Base-by-base conservation (phyloP, 2,888 invertebrate genomes). In the Agrochola lota region DNA sequence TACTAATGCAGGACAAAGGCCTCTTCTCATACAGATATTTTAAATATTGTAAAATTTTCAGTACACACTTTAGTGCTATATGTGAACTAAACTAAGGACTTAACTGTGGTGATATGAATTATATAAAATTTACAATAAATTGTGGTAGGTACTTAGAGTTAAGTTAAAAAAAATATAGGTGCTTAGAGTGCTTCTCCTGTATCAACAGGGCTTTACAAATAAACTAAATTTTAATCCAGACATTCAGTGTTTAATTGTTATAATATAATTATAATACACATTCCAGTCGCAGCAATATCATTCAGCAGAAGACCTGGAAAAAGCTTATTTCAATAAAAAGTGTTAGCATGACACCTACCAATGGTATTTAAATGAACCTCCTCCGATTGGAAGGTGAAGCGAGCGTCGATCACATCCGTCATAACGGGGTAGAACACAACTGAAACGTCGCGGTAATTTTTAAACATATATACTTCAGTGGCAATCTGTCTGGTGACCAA, bases 331-430 rank as follows among this genome's bases (percentile, higher is more conserved):
- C 64, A 62, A 64, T 72, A 60, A 80, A 78, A 75, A 82, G 76
- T 80, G 84, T 83, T 82, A 85, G 85, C 87, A 78, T 70, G 73
- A 67, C 85, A 94, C 95, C 90, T 93, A 97, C 97, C 97, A 91
- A 97, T 95, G 81, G 93, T 95, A 92, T 97, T 97, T 85, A 96
- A 90, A 90, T 97, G 97, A 46, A 97, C 93, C 85, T 97, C 96
- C 88, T 97, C 97, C 15, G 96, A 95, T 88, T 95, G 95, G 88
- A 97, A 96, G n/a, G 94, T 95, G 90, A 97, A 96, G 74, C 93
- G 94, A 77, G 96, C 97, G 83, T 95, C 95, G 46, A 92, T 92
- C 46, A 96, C 94, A 88, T 96, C 96, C 87, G 92, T 93, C 89
- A 92, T 92, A 60, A 97, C 89, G 62, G 94, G 93, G 88, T 95